These are phyloP conservation scores for Ormyrus labotus DNA, from an alignment of 2,888 invertebrate genomes.

Conservation along the genomic window DNA sequence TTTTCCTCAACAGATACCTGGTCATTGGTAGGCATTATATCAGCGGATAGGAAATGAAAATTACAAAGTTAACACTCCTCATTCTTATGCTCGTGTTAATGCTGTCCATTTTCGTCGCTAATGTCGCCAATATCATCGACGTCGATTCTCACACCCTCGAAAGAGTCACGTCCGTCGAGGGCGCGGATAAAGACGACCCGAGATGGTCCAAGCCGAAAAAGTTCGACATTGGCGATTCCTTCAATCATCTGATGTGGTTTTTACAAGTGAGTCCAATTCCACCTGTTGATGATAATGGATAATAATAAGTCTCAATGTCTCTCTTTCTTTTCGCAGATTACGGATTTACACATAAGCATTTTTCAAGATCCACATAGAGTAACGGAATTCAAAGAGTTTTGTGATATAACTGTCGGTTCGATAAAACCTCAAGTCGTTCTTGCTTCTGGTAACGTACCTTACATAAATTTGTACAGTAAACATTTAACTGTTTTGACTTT, in stretches of 20 bases:
- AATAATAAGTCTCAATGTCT: too few species aligned
- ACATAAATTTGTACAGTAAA: slow-evolving; percentile 2
- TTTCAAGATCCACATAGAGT: slow-evolving; percentile 86
- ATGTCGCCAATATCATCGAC: slow-evolving; percentile 82
- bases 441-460: slow-evolving; percentile 81
- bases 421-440: slow-evolving; percentile 87
- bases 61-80: slow-evolving; percentile 81
- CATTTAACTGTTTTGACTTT: neutral
- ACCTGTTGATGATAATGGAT: neutral
- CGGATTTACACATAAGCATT: slow-evolving; percentile 92
- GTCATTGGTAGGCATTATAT: slow-evolving; percentile 5
- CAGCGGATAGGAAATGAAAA: slow-evolving; percentile 78
- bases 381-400: slow-evolving; percentile 87
- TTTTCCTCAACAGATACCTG: slow-evolving; percentile 33
- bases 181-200: slow-evolving; percentile 46
- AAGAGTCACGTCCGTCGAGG: slow-evolving; percentile 56
- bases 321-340: slow-evolving; percentile 80
- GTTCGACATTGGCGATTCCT: slow-evolving; percentile 77
- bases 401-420: slow-evolving; percentile 83
- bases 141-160: slow-evolving; percentile 75
- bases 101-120: slow-evolving; percentile 83
- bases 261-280: slow-evolving; percentile 80
- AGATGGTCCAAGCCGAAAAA: slow-evolving; percentile 64
- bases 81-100: slow-evolving; percentile 81
- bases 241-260: slow-evolving; percentile 85